These are phyloP conservation scores for Bubo bubo DNA, from an alignment of 2,113 vertebrate genomes.

Conservation along the genomic window DNA sequence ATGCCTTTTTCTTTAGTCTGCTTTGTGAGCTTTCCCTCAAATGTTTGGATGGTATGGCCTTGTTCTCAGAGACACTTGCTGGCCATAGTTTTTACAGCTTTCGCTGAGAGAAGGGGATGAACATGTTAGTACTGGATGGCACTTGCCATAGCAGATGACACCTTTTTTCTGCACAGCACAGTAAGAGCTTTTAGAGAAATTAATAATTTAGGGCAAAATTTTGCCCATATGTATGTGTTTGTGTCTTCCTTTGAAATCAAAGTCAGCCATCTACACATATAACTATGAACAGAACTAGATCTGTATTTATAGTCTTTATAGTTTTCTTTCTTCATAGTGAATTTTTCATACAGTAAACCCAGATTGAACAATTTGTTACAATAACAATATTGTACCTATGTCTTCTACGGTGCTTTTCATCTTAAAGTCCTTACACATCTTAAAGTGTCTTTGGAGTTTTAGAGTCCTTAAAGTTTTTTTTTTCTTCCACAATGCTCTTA, in stretches of 20 bases:
- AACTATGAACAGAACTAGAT: background rate
- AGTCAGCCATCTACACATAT: background rate
- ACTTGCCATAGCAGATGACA: background rate
- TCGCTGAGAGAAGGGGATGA: background rate
- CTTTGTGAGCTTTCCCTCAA: background rate
- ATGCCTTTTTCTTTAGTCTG: background rate
- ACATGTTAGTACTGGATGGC: background rate
- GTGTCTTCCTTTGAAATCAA: background rate
- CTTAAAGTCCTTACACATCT: too few relatives aligned
- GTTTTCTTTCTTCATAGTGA: background rate
- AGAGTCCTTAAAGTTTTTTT: background rate
- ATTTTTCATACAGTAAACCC: background rate
- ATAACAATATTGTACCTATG: background rate
- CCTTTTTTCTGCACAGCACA: background rate
- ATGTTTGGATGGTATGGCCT: background rate
- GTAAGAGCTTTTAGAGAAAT: background rate
- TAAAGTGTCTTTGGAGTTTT: background rate
- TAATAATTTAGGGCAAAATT: background rate
- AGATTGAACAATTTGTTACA: background rate
- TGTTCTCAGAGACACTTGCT: background rate
- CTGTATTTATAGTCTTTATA: background rate
- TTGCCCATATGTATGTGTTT: background rate
- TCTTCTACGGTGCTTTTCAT: background rate
- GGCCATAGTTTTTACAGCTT: background rate
- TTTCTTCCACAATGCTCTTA: background rate